Evolutionary conservation across 2,797 vertebrate genomes (phyloP).

Genomic region (Bucorvus abyssinicus): DNA sequence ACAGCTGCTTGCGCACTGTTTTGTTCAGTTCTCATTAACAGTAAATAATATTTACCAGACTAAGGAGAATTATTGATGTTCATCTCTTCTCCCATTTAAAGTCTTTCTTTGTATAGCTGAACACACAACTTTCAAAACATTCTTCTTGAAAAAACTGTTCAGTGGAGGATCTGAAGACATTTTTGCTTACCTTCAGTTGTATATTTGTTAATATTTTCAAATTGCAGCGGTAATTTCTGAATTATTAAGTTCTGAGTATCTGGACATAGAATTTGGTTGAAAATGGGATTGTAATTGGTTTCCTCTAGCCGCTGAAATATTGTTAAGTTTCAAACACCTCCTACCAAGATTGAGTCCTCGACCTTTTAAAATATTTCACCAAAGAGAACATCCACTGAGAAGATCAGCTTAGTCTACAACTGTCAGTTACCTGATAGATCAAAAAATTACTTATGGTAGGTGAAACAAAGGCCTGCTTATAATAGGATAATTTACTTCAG

Average conservation of each 20-base stretch:
- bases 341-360: background rate
- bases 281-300: background rate
- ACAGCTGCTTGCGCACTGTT: slow-evolving; percentile 29
- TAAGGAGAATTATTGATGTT: background rate
- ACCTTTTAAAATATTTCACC: background rate
- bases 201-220: background rate
- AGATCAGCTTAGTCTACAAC: background rate
- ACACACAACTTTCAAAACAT: background rate
- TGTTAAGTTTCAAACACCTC: background rate
- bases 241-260: background rate
- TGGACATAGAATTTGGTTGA: background rate
- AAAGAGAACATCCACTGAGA: background rate
- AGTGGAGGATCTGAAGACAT: background rate
- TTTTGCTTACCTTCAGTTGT: background rate
- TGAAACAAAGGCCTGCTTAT: background rate
- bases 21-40: background rate
- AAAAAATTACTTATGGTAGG: background rate
- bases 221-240: background rate
- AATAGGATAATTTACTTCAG: background rate
- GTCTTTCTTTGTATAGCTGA: background rate
- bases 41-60: background rate
- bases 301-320: background rate
- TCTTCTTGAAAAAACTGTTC: background rate
- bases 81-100: background rate
- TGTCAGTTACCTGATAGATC: background rate